phyloP scores from a whole-genome alignment of 64 coral and sea anemone genomes.

The Pocillopora verrucosa region DNA sequence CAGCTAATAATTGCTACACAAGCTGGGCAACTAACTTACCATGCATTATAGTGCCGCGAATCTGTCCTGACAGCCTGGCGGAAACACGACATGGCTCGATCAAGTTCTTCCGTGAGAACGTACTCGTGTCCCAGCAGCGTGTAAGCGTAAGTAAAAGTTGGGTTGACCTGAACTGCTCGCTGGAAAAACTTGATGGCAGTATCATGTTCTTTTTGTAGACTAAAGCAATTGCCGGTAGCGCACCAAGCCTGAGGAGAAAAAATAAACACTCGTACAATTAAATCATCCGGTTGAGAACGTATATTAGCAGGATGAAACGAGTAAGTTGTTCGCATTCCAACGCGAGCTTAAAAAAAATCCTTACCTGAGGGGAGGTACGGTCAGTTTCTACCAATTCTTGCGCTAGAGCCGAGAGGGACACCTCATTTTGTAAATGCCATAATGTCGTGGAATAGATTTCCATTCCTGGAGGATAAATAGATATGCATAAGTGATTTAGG shows the following conservation, averaged over 20 bases:
- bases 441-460: conserved; percentile 94
- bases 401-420: conserved; percentile 85
- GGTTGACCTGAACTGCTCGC: conserved; percentile 91
- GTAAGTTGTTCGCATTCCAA: neutral
- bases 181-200: conserved; percentile 99
- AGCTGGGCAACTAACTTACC: conserved; percentile 49
- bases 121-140: conserved; percentile 95
- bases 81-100: conserved; percentile 96
- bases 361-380: conserved; percentile 87
- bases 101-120: conserved; percentile 91
- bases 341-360: neutral
- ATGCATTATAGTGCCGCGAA: conserved; percentile 96
- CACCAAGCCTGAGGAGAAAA: conserved; percentile 77
- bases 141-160: conserved; percentile 92
- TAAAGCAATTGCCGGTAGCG: conserved; percentile 95
- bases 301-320: too few relatives aligned
- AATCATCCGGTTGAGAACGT: too few relatives aligned
- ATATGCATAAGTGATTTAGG: neutral
- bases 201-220: conserved; percentile 97
- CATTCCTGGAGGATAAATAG: conserved; percentile 70
- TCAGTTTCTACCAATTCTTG: conserved; percentile 89
- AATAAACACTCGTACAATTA: neutral
- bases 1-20: too few relatives aligned
- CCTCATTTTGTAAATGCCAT: conserved; percentile 97
- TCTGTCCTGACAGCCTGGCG: conserved; percentile 88